Conservation (phyloP, 2,888 invertebrate genomes). For the Synergus umbraculus region DNA sequence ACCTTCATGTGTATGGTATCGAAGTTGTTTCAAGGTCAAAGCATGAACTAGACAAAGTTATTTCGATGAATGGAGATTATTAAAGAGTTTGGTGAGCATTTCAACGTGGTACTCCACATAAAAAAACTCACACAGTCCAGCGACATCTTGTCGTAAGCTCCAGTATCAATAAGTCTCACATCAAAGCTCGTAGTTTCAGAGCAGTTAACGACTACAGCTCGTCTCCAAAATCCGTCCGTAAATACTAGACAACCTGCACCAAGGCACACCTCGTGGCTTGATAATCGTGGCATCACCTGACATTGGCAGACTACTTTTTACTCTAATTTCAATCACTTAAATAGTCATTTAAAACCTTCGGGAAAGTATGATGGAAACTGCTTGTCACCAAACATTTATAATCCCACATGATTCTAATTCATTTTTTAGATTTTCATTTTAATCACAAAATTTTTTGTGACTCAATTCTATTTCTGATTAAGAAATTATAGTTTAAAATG, state of each 20-base stretch:
- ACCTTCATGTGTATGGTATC: conserved; percentile 65
- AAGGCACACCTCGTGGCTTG: conserved; percentile 68
- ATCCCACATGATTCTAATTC: conserved; percentile 3
- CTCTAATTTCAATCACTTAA: conserved; percentile 41
- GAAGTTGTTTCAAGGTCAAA: conserved; percentile 43
- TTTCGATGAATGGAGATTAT: conserved; percentile 41
- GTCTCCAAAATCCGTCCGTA: conserved; percentile 69
- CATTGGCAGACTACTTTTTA: conserved; percentile 61
- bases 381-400: background rate
- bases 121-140: conserved; percentile 71
- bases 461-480: too few relatives aligned
- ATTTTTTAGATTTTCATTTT: background rate
- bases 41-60: conserved; percentile 34
- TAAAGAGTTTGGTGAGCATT: conserved; percentile 39
- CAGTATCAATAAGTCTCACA: conserved; percentile 74
- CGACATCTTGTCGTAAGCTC: conserved; percentile 67
- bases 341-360: background rate
- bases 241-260: conserved; percentile 73
- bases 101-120: conserved; percentile 37
- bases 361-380: background rate
- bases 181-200: conserved; percentile 62
- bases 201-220: conserved; percentile 70
- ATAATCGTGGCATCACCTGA: conserved; percentile 73
- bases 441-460: background rate
- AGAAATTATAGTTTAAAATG: too few relatives aligned